Conservation (phyloP, 2,113 vertebrate genomes). For the Lampris incognitus region DNA sequence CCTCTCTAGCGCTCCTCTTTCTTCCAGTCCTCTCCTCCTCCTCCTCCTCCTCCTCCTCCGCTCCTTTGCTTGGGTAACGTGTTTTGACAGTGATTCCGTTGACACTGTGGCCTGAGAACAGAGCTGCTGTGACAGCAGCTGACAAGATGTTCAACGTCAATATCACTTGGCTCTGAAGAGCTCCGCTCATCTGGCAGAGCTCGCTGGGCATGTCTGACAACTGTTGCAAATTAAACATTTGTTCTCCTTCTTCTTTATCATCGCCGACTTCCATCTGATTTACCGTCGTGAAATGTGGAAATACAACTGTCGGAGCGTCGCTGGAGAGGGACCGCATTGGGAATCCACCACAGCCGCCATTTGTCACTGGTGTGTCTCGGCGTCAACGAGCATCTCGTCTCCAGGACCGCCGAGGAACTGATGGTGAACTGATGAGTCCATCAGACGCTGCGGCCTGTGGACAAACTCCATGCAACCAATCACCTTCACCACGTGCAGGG, state of each 20-base stretch:
- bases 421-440: too few species aligned
- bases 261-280: constrained; percentile 32
- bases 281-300: background rate
- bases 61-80: too few species aligned
- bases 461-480: too few species aligned
- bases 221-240: constrained; percentile 25
- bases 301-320: constrained; percentile 13
- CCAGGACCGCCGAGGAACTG: too few species aligned
- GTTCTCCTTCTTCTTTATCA: constrained; percentile 31
- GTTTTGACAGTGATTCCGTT: too few species aligned
- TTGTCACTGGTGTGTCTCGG: too few species aligned
- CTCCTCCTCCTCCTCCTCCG: background rate
- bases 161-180: background rate
- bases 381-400: too few species aligned
- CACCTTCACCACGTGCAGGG: too few species aligned
- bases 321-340: too few species aligned
- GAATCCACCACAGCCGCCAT: too few species aligned
- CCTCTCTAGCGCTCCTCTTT: background rate
- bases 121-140: background rate
- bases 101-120: background rate
- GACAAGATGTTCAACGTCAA: background rate
- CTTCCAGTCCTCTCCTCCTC: background rate
- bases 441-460: too few species aligned
- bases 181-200: background rate
- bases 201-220: constrained; percentile 23